Percentiles rank a stretch among this genome's conserved stretches.
These are phyloP conservation scores for Polydrusus cervinus DNA, from an alignment of 2,888 invertebrate species.

Conservation along the genomic window DNA sequence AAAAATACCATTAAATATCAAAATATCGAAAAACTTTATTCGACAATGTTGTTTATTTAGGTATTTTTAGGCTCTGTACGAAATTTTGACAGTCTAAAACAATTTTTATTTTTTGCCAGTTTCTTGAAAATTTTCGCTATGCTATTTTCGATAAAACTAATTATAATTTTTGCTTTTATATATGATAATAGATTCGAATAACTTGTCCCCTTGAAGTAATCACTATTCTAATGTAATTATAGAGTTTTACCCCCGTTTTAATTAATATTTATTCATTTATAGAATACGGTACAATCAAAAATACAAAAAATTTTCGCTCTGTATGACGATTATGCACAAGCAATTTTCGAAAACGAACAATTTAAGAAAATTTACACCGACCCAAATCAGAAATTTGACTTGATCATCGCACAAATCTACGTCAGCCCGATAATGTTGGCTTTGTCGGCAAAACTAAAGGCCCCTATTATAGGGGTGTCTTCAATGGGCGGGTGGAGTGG, in stretches of 20 bases:
- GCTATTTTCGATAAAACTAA: too few species aligned
- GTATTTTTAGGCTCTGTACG: too few species aligned
- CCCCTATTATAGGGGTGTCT: slow-evolving; percentile 60
- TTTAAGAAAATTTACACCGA: slow-evolving; percentile 61
- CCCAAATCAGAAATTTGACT: slow-evolving; percentile 59
- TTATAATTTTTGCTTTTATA: too few species aligned
- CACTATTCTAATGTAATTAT: background rate
- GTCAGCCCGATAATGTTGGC: slow-evolving; percentile 60
- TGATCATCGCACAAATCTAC: slow-evolving; percentile 62
- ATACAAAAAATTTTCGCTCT: slow-evolving; percentile 57
- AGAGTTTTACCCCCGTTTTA: background rate
- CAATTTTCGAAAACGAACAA: slow-evolving; percentile 57
- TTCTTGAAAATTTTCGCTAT: too few species aligned
- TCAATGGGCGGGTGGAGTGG: slow-evolving; percentile 62
- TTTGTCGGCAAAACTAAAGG: slow-evolving; percentile 58
- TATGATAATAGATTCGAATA: too few species aligned
- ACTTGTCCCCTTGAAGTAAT: too few species aligned
- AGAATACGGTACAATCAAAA: slow-evolving; percentile 57
- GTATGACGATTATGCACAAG: slow-evolving; percentile 58
- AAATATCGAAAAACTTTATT: too few species aligned
- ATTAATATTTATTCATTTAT: background rate
- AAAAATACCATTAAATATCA: too few species aligned
- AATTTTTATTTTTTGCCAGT: too few species aligned
- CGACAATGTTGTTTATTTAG: too few species aligned
- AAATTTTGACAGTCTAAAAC: too few species aligned